These are phyloP conservation scores for Bombus soroeensis DNA, from an alignment of 1,140 invertebrate species.

Conservation along the genomic window DNA sequence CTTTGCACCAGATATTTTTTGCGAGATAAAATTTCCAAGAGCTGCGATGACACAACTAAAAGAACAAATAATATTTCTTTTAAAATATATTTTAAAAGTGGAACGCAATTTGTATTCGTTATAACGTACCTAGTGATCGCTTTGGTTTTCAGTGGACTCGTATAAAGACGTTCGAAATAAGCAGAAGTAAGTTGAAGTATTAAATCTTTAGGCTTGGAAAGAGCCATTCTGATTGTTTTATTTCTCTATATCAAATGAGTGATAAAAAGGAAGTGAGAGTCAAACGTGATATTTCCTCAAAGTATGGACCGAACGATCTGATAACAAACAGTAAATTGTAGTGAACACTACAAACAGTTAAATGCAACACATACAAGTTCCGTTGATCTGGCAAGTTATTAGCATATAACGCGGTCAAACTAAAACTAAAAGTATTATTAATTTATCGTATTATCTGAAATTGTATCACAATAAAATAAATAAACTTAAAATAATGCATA, in stretches of 20 bases:
- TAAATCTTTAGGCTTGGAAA: conserved; percentile 85
- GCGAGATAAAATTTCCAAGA: conserved; percentile 86
- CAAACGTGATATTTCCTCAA: neutral
- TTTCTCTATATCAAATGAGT: neutral
- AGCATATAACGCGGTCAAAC: neutral
- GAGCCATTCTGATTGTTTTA: conserved; percentile 83
- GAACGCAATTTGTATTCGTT: neutral
- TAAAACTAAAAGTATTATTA: neutral
- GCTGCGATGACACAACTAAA: conserved; percentile 83
- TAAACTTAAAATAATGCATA: neutral
- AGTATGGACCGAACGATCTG: neutral
- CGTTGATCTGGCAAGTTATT: neutral
- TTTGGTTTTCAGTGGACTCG: conserved; percentile 88
- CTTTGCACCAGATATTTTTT: conserved; percentile 85
- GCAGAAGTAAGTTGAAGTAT: conserved; percentile 85
- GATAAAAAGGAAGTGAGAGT: neutral
- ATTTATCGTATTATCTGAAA: neutral
- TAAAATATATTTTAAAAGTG: conserved; percentile 30
- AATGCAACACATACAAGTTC: neutral
- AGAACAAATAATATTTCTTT: conserved; percentile 27
- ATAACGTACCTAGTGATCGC: conserved; percentile 86
- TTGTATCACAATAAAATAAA: neutral
- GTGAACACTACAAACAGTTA: neutral
- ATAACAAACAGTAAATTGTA: conserved; percentile 8
- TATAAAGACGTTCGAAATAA: conserved; percentile 88